A percentile compares a stretch with the other conserved stretches of the same genome.
phyloP scores from a whole-genome alignment of 2,113 vertebrate species.

The Malurus melanocephalus region DNA sequence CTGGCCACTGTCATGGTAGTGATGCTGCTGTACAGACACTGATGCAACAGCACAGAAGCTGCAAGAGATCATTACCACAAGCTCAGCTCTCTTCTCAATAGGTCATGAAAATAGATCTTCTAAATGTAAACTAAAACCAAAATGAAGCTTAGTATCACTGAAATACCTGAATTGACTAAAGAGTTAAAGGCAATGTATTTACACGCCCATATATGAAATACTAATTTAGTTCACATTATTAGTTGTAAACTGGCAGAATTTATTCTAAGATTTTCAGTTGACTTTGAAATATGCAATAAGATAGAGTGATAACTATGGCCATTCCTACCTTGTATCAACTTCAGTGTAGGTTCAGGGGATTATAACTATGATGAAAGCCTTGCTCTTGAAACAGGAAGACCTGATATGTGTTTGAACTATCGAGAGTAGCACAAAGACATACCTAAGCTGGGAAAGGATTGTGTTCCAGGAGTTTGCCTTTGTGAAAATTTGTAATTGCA shows the following conservation, averaged over 20 bases:
- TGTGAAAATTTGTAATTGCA: not conserved
- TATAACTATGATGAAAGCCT: not conserved
- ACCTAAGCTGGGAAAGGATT: not conserved
- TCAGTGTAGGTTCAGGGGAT: not conserved
- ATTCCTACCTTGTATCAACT: not conserved
- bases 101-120: not conserved
- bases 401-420: fast-evolving
- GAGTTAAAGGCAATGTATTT: not conserved
- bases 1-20: too few relatives aligned
- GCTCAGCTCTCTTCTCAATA: not conserved
- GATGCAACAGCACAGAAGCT: not conserved
- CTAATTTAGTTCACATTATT: not conserved
- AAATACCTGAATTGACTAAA: not conserved
- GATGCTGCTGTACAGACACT: not conserved
- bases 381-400: not conserved
- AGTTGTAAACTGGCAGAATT: not conserved
- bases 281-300: not conserved
- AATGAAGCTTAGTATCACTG: not conserved
- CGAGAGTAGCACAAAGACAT: not conserved
- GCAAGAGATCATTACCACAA: not conserved
- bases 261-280: not conserved
- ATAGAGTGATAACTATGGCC: not conserved
- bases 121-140: not conserved
- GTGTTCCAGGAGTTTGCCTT: not conserved
- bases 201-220: not conserved